Evolutionary conservation across 1,140 invertebrate species (phyloP), one percentile per base, ranked within the genome.

Genomic region (Anthonomus grandis): DNA sequence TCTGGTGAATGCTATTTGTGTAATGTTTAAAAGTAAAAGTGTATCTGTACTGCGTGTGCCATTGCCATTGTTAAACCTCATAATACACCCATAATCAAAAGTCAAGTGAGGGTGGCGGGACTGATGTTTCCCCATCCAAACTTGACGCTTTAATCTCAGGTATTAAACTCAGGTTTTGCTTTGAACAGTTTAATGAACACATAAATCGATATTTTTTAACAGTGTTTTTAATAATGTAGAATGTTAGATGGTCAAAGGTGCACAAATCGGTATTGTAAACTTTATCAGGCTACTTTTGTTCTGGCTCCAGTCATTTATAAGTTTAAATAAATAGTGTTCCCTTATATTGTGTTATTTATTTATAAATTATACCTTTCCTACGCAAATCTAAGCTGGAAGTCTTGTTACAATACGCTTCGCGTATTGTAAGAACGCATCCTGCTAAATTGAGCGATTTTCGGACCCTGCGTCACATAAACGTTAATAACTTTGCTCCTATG

Each of bases 311-410:
- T 42, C 52, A 55, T 54, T 64, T 72, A 68, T 65, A 51, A 66
- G 63, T 69, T 71, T 66, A 50, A 72, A 72, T 72, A 73, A 73
- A 73, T 72, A 73, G 71, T 73, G 71, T 73, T 73, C 71, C 71
- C 71, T 73, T 69, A 65, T n/a, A 19, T 34, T n/a, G 3, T 13
- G 24, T 17, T 34, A 10, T 48, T 48, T 48, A 18, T 17, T 15
- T 48, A 34, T 31, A 12, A 41, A 41, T 18, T n/a, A n/a, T n/a
- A n/a, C n/a, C n/a, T n/a, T n/a, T n/a, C n/a, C n/a, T n/a, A n/a
- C n/a, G n/a, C n/a, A n/a, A n/a, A n/a, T n/a, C n/a, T n/a, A n/a
- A n/a, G n/a, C n/a, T n/a, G n/a, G n/a, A n/a, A n/a, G n/a, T n/a
- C n/a, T n/a, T n/a, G n/a, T n/a, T n/a, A n/a, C n/a, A n/a, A n/a